phyloP scores from a whole-genome alignment of 2,797 vertebrate species.

The Sebastes steindachneri region DNA sequence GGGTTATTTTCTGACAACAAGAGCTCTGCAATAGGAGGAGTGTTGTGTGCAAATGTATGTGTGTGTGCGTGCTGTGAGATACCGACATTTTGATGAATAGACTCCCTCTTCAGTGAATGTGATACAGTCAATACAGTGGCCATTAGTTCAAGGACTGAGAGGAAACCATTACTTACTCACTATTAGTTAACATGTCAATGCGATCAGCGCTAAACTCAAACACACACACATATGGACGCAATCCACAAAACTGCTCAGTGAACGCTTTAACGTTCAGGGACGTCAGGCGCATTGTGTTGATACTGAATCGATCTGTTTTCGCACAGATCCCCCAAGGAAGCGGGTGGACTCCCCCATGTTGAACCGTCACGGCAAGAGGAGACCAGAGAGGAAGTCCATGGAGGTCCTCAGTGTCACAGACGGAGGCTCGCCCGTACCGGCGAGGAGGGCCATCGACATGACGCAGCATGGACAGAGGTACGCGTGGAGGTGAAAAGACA shows the following conservation, averaged over 20 bases:
- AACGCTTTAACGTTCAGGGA: not conserved
- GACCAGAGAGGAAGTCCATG: slow-evolving; percentile 98
- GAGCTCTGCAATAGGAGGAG: slow-evolving; percentile 14
- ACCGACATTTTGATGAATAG: slow-evolving; percentile 65
- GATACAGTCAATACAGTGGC: slow-evolving; percentile 61
- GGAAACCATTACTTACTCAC: slow-evolving; percentile 68
- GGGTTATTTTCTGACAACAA: slow-evolving; percentile 47
- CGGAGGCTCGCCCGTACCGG: slow-evolving; percentile 96
- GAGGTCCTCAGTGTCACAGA: slow-evolving; percentile 98
- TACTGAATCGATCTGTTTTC: not conserved
- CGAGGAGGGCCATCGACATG: slow-evolving; percentile 96
- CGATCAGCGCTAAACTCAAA: slow-evolving; percentile 35
- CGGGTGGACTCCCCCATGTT: slow-evolving; percentile 98
- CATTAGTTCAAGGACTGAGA: slow-evolving; percentile 65
- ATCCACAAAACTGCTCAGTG: not conserved
- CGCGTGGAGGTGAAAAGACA: not conserved
- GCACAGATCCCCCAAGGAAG: slow-evolving; percentile 87
- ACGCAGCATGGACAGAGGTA: slow-evolving; percentile 95
- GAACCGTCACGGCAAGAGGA: slow-evolving; percentile 95
- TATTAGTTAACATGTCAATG: slow-evolving; percentile 60
- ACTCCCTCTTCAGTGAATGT: slow-evolving; percentile 60
- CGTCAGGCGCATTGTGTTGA: not conserved
- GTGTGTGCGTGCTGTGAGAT: slow-evolving; percentile 4
- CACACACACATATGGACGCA: not conserved
- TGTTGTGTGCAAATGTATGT: slow-evolving; percentile 10